Conservation (phyloP, 2,797 vertebrate genomes). For the Ispidina picta region DNA sequence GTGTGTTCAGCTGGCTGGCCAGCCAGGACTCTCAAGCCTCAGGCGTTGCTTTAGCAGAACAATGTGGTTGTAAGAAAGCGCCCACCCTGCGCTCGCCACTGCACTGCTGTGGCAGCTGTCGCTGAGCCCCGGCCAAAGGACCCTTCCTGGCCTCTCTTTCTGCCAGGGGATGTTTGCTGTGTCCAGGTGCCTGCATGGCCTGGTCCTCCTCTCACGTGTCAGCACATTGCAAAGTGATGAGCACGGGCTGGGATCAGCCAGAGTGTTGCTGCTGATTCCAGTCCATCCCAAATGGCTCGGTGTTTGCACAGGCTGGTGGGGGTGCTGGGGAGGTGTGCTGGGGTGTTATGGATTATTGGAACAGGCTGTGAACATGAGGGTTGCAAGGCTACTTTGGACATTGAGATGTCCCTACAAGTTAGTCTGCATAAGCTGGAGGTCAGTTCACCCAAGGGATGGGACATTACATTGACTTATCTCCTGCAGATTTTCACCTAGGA, state of each 20-base stretch:
- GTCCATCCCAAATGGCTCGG: accelerated
- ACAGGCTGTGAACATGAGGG: neutral
- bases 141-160: constrained; percentile 20
- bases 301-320: neutral
- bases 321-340: neutral
- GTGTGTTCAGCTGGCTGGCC: constrained; percentile 55
- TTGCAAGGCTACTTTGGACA: neutral
- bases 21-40: neutral
- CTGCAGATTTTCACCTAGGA: neutral
- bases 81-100: neutral
- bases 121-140: neutral
- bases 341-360: neutral
- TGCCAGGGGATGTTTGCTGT: constrained; percentile 14
- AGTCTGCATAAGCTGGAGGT: neutral
- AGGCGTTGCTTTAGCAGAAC: neutral
- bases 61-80: neutral
- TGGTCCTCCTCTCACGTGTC: neutral
- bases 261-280: neutral
- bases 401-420: neutral
- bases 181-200: constrained; percentile 37
- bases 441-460: neutral
- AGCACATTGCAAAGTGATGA: constrained; percentile 19
- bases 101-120: constrained; percentile 47
- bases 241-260: neutral
- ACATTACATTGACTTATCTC: neutral